Conservation (phyloP, 2,888 invertebrate species). For the Dione vanillae region DNA sequence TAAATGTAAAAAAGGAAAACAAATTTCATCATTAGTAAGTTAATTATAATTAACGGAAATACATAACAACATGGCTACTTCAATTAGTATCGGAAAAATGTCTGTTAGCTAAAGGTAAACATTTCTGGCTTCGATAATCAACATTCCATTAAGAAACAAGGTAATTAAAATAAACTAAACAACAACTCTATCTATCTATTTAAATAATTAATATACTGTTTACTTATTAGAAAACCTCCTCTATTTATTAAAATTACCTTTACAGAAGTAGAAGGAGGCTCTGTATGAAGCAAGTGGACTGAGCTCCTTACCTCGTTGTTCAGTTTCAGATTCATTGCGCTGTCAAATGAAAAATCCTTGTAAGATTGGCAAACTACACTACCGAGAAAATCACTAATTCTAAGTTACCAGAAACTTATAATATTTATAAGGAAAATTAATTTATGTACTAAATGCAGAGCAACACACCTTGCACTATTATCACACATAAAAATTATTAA, state of each 20-base stretch:
- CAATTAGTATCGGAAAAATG: conserved; percentile 1
- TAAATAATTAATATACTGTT: neutral
- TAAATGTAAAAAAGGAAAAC: too few relatives aligned
- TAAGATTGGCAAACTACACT: conserved; percentile 21
- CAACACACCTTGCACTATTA: conserved; percentile 63
- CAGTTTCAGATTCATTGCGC: conserved; percentile 74
- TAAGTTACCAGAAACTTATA: neutral
- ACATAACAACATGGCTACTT: conserved; percentile 13
- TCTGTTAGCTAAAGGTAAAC: neutral
- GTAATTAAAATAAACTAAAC: conserved; percentile 27
- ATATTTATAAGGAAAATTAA: neutral
- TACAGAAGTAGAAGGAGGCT: conserved; percentile 64
- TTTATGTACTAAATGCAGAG: neutral
- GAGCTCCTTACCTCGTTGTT: conserved; percentile 71
- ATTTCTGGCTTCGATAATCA: neutral
- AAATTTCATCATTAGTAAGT: neutral
- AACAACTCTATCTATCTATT: conserved; percentile 4
- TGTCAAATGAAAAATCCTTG: conserved; percentile 54
- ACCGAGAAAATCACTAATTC: neutral
- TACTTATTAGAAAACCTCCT: neutral
- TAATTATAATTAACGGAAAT: neutral
- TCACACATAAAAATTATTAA: conserved; percentile 55
- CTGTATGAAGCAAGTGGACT: conserved; percentile 57
- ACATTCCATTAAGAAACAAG: neutral
- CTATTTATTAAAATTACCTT: conserved; percentile 61